A percentile compares a stretch with the other conserved stretches of the same genome.
Evolutionary conservation across 2,797 vertebrate genomes (phyloP).

Genomic region (Molothrus aeneus): DNA sequence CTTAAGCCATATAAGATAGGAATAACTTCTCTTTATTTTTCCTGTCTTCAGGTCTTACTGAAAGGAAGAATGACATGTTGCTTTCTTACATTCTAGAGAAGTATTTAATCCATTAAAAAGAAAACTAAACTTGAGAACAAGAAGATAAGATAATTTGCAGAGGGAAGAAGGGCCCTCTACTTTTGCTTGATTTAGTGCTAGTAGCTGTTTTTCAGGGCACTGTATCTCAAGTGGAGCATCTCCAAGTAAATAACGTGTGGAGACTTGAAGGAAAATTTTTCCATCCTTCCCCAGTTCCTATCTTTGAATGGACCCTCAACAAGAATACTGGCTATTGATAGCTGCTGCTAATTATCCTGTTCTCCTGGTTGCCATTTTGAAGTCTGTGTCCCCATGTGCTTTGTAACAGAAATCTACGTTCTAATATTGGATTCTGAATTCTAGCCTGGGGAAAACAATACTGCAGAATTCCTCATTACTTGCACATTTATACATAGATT

Average conservation of each 20-base stretch:
- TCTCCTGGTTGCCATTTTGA: neutral
- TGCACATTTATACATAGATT: neutral
- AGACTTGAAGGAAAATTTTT: neutral
- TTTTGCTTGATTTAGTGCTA: neutral
- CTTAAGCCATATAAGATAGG: neutral
- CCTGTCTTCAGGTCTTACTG: neutral
- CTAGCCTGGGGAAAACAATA: neutral
- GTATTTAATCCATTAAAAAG: neutral
- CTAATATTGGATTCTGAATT: neutral
- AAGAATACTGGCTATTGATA: neutral
- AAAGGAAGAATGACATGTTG: neutral
- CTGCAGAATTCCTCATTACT: neutral
- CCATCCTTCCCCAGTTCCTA: neutral
- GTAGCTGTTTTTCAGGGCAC: neutral
- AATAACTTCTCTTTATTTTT: neutral
- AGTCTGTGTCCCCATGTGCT: neutral
- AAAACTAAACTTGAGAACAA: neutral
- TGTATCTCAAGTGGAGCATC: neutral
- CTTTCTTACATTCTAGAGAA: neutral
- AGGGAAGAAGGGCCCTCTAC: neutral
- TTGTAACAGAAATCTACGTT: neutral
- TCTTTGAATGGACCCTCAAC: neutral
- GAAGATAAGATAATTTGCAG: neutral
- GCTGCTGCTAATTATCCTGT: neutral
- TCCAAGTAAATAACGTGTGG: neutral